A percentile compares a stretch with the other conserved stretches of the same genome.
phyloP scores from a whole-genome alignment of 2,113 vertebrate species.

The Sarotherodon lohbergeri region DNA sequence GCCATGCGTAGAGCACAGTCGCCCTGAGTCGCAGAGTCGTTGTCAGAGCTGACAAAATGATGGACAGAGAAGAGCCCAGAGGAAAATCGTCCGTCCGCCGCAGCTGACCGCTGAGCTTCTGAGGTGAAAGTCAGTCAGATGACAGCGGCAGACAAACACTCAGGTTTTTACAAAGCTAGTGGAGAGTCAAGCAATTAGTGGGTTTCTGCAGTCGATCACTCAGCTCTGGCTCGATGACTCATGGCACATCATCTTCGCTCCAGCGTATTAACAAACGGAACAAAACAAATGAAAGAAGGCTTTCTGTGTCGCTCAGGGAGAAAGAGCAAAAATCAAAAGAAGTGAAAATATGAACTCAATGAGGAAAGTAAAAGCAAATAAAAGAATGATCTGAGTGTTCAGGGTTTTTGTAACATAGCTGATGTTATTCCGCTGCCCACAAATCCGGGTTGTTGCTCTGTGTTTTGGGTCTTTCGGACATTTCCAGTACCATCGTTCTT shows the following conservation, averaged over 20 bases:
- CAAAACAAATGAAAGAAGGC: neutral
- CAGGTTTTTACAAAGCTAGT: neutral
- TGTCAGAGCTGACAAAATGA: slow-evolving; percentile 11
- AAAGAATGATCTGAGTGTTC: neutral
- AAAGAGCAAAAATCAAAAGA: neutral
- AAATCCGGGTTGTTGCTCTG: neutral
- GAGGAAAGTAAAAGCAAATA: neutral
- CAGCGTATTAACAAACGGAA: neutral
- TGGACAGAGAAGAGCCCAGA: neutral
- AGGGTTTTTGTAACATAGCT: neutral
- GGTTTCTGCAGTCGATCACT: neutral
- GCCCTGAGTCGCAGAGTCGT: neutral
- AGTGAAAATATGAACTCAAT: neutral
- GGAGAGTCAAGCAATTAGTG: neutral
- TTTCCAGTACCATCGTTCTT: neutral
- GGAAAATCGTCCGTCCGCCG: neutral
- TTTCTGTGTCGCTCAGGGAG: neutral
- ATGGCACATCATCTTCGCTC: neutral
- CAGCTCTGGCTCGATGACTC: neutral
- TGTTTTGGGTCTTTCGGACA: neutral
- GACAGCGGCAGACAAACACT: neutral
- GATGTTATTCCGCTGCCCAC: neutral
- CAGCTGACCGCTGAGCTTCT: neutral
- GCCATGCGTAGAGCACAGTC: neutral
- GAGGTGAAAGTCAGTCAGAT: neutral